phyloP scores from a whole-genome alignment of 2,888 invertebrate species.

The Hirtodrosophila duncani region DNA sequence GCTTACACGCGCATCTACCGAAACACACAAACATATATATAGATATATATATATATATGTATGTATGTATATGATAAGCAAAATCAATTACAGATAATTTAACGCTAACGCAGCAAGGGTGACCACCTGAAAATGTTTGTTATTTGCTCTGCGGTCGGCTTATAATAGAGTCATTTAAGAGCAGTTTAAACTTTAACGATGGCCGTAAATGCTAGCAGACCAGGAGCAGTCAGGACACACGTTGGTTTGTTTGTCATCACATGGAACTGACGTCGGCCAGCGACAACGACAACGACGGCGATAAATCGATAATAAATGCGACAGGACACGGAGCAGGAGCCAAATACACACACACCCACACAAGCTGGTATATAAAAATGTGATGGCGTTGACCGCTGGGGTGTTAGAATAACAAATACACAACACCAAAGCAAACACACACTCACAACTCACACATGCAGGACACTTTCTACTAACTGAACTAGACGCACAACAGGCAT shows the following conservation, averaged over 20 bases:
- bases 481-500: conserved; percentile 4
- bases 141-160: conserved; percentile 27
- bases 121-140: conserved; percentile 45
- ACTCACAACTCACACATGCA: conserved; percentile 15
- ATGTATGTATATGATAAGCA: conserved; percentile 41
- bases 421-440: conserved; percentile 1
- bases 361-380: too few relatives aligned
- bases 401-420: conserved; percentile 26
- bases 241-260: not conserved
- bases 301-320: conserved; percentile 63
- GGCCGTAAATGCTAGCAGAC: conserved; percentile 28
- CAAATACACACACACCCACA: conserved; percentile 6
- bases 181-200: conserved; percentile 62
- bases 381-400: conserved; percentile 3
- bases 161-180: conserved; percentile 68
- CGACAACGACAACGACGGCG: too few relatives aligned
- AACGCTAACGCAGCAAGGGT: conserved; percentile 30
- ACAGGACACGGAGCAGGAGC: conserved; percentile 20
- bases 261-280: too few relatives aligned
- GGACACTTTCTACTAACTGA: conserved; percentile 20
- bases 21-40: too few relatives aligned
- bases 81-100: conserved; percentile 72
- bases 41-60: too few relatives aligned
- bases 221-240: conserved; percentile 9
- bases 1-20: too few relatives aligned